Conservation (phyloP, 2,797 vertebrate species). For the Pteropus rufus region DNA sequence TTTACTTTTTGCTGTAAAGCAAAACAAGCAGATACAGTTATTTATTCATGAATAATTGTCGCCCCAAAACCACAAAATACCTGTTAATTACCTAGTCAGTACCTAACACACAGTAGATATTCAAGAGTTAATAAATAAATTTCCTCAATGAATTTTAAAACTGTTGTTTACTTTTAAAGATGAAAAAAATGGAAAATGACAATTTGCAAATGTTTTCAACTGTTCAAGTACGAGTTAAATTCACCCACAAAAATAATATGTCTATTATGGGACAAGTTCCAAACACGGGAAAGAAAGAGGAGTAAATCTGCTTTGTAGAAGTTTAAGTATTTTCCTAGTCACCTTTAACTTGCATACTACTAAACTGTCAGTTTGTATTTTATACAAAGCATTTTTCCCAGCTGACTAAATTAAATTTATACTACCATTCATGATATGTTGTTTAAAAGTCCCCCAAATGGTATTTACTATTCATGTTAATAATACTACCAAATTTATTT, state of each 20-base stretch:
- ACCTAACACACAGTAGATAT: neutral
- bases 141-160: neutral
- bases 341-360: neutral
- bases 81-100: neutral
- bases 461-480: conserved; percentile 32
- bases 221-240: neutral
- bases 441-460: neutral
- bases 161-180: neutral
- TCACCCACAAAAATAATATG: neutral
- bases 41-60: neutral
- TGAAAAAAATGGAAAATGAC: neutral
- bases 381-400: conserved; percentile 17
- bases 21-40: neutral
- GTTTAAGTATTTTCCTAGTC: neutral
- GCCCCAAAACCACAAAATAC: neutral
- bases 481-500: neutral
- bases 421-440: neutral
- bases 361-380: neutral
- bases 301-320: neutral
- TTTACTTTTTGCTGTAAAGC: conserved; percentile 17
- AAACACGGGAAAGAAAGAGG: neutral
- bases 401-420: conserved; percentile 47
- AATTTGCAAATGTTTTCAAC: neutral
- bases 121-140: conserved; percentile 25
- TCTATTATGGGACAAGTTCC: neutral